These are phyloP conservation scores for Tarsius wallacei DNA, from an alignment of 2,797 vertebrate species.

Conservation along the genomic window DNA sequence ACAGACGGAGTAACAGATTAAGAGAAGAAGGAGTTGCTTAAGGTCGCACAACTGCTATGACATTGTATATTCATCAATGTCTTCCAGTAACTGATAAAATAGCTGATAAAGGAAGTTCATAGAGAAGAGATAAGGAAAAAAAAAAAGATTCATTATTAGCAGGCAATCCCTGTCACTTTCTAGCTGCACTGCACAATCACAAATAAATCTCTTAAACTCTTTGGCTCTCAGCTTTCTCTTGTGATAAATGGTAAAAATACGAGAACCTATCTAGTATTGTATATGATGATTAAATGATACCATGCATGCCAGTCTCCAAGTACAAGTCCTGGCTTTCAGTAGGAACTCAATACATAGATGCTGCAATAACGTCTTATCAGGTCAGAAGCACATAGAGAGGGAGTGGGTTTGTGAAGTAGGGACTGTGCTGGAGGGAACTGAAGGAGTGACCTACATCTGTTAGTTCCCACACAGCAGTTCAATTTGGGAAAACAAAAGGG, in stretches of 20 bases:
- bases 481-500: slow-evolving; percentile 55
- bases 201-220: neutral
- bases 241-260: neutral
- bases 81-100: neutral
- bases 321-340: neutral
- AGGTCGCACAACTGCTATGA: neutral
- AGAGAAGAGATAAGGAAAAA: neutral
- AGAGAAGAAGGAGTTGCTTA: neutral
- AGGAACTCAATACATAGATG: neutral
- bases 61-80: neutral
- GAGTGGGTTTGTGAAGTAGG: neutral
- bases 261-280: neutral
- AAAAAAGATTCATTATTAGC: neutral
- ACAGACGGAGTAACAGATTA: neutral
- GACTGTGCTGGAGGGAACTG: neutral
- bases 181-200: neutral
- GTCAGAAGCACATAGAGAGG: neutral
- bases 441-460: neutral
- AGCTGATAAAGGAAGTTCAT: neutral
- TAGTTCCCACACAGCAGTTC: slow-evolving; percentile 42
- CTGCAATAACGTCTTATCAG: neutral
- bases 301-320: neutral
- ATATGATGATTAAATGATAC: neutral
- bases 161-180: neutral
- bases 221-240: neutral